Percentiles rank a stretch among this genome's conserved stretches.
phyloP scores from a whole-genome alignment of 2,113 vertebrate genomes.

The Bufo bufo region DNA sequence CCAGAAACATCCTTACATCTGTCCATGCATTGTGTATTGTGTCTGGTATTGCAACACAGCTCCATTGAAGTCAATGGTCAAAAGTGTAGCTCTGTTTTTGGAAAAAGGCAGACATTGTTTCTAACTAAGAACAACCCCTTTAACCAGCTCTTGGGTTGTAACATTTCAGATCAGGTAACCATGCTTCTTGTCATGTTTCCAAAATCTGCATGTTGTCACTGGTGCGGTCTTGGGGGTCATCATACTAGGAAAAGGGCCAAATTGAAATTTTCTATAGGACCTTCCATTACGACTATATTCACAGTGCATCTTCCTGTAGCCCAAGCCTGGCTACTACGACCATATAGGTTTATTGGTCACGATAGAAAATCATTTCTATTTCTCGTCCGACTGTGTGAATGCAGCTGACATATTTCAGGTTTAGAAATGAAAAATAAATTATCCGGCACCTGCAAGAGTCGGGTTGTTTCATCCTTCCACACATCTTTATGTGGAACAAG shows the following conservation, averaged over 20 bases:
- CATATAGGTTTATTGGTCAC: not conserved
- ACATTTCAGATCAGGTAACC: no score
- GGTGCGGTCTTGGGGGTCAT: not conserved
- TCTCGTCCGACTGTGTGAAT: not conserved
- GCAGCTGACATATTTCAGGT: conserved; percentile 7
- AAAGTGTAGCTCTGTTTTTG: no score
- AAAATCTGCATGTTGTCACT: no score
- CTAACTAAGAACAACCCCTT: no score
- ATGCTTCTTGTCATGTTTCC: no score
- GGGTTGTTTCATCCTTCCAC: conserved; percentile 17
- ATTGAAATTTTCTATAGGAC: not conserved
- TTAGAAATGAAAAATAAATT: not conserved
- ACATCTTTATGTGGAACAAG: not conserved
- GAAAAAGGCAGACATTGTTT: no score
- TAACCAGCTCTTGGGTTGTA: no score
- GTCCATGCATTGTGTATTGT: no score
- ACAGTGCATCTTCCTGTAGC: not conserved
- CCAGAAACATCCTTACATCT: no score
- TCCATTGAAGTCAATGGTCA: no score
- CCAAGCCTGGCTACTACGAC: not conserved
- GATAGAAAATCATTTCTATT: not conserved
- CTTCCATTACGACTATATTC: not conserved
- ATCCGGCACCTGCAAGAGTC: conserved; percentile 23
- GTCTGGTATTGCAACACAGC: no score
- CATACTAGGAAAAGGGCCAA: no score